Conservation (phyloP, 1,140 invertebrate species). For the Drosophila subpulchrella region DNA sequence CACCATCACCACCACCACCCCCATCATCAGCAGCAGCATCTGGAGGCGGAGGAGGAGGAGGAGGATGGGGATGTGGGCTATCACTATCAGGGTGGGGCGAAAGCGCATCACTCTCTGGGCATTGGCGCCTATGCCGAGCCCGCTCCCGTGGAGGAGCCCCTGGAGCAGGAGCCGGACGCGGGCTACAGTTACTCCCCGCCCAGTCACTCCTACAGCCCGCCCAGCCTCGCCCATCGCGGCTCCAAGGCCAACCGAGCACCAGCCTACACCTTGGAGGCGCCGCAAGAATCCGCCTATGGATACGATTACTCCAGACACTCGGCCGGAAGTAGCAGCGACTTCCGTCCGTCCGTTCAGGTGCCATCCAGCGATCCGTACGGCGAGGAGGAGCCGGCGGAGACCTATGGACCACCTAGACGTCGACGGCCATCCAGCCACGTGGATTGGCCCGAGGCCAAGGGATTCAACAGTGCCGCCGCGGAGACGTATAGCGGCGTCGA, state of each 20-base stretch:
- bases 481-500: conserved; percentile 66
- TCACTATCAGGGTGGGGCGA: conserved; percentile 31
- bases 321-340: conserved; percentile 19
- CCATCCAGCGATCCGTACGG: conserved; percentile 35
- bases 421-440: conserved; percentile 27
- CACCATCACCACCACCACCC: conserved; percentile 15
- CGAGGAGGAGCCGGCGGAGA: conserved; percentile 43
- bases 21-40: conserved; percentile 4
- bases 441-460: conserved; percentile 41
- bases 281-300: conserved; percentile 43
- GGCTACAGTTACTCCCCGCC: conserved; percentile 59
- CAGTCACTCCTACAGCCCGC: conserved; percentile 21
- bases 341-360: conserved; percentile 59
- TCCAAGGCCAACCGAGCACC: conserved; percentile 41
- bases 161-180: conserved; percentile 39
- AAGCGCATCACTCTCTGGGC: conserved; percentile 3
- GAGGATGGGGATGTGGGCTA: conserved; percentile 52
- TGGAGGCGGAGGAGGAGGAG: conserved; percentile 7
- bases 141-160: conserved; percentile 63
- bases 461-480: conserved; percentile 20
- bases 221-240: conserved; percentile 15
- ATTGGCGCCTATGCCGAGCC: conserved; percentile 58
- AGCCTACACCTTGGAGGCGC: conserved; percentile 60
- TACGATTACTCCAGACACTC: conserved; percentile 37
- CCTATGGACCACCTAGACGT: conserved; percentile 50